Base-by-base conservation (phyloP, 2,113 vertebrate species). In the Thomomys bottae region DNA sequence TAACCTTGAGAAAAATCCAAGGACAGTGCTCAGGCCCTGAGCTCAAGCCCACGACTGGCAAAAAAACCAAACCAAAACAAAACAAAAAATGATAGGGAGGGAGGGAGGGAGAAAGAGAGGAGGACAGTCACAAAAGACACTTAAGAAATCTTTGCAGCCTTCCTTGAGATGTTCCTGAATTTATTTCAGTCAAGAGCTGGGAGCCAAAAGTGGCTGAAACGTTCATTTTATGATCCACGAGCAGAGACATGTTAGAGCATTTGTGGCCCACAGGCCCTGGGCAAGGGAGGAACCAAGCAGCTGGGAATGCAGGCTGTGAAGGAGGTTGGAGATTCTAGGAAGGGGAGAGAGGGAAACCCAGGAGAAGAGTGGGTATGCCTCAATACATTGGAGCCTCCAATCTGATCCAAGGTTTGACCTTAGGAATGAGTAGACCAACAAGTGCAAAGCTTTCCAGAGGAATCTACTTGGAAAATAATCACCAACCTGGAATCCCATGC, bases 141-240 rank as follows among this genome's bases (percentile, higher is more conserved):
- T 72, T 77, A 54, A 54, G 86, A 90, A 86, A 71, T 57, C n/a
- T 90, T 84, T 71, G 66, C 63, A 81, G 18, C 57, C 54, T 90
- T 57, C 66, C 76, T 88, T 76, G 90, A 91, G 70, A 91, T 70
- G 34, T 66, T 36, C 36, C 26, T 82, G 45, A 91, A 63, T 71
- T 89, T 32, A n/a, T 64, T 88, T 83, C 32, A 59, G 21, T 67
- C 38, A 70, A 80, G 59, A 92, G 72, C 45, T 86, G 45, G 34
- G 8, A 91, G 36, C n/a, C 28, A 36, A 92, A 88, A 77, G 21
- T 26, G 23, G 20, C 38, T 57, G 70, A 92, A 89, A 75, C 15
- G 23, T 45, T 73, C 32, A 20, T 68, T 85, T 77, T 79, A 49
- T 70, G 40, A 38, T 83, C 26, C 5, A 88, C 67, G 77, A 88